Percentiles rank a stretch among this genome's conserved stretches.
These are phyloP conservation scores for Pituophis catenifer DNA, from an alignment of 2,113 vertebrate genomes.

Conservation along the genomic window DNA sequence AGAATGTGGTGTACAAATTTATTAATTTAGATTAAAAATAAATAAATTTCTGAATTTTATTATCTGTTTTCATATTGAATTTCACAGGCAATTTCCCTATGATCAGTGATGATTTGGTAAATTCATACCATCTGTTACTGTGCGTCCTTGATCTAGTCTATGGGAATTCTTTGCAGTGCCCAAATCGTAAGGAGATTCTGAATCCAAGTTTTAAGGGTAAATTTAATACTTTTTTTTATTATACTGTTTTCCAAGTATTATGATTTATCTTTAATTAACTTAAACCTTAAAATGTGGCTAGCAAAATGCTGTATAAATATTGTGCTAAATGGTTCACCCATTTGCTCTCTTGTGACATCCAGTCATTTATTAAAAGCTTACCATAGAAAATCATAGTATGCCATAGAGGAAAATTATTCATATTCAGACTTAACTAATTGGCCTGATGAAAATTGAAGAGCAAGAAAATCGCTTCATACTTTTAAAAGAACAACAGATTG, in stretches of 20 bases:
- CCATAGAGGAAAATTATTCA: background rate
- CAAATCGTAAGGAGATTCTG: slow-evolving; percentile 87
- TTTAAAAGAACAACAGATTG: background rate
- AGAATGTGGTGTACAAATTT: background rate
- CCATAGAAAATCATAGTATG: background rate
- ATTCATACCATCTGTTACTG: slow-evolving; percentile 91
- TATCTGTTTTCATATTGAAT: slow-evolving; percentile 17
- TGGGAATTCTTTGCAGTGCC: slow-evolving; percentile 86
- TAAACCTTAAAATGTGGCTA: background rate
- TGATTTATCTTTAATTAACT: background rate
- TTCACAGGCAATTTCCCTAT: slow-evolving; percentile 90
- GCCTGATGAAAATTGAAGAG: background rate
- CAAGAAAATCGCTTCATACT: background rate
- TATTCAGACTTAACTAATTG: background rate
- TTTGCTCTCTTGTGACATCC: background rate
- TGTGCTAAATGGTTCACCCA: background rate
- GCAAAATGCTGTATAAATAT: background rate
- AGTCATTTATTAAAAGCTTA: background rate
- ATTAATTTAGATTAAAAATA: background rate
- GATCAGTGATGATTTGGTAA: slow-evolving; percentile 96
- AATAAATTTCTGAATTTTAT: slow-evolving; percentile 4
- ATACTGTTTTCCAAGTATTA: background rate
- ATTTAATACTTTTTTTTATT: background rate
- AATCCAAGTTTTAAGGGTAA: slow-evolving; percentile 88
- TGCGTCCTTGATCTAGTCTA: slow-evolving; percentile 91